phyloP scores from a whole-genome alignment of 2,113 vertebrate genomes.

The Pollimyrus isidori region DNA sequence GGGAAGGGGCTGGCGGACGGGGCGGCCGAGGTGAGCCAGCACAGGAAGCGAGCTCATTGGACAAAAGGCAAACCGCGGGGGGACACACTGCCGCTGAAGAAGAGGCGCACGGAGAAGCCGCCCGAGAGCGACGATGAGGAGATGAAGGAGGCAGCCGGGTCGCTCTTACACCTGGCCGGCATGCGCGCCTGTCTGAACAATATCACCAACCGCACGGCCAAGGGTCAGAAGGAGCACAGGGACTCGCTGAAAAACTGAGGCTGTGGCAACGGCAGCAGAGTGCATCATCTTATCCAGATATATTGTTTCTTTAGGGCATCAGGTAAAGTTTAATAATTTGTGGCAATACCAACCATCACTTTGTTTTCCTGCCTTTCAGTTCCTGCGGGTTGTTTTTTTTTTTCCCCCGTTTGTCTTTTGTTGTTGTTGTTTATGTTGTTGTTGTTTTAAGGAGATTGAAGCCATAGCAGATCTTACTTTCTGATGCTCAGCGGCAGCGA shows the following conservation, averaged over 20 bases:
- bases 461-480: constrained; percentile 74
- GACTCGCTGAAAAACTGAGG: constrained; percentile 88
- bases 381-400: constrained; percentile 24
- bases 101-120: constrained; percentile 86
- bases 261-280: constrained; percentile 49
- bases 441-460: constrained; percentile 80
- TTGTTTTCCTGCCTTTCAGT: constrained; percentile 53
- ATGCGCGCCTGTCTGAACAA: constrained; percentile 98
- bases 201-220: constrained; percentile 99
- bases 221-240: constrained; percentile 98
- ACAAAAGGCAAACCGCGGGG: constrained; percentile 76
- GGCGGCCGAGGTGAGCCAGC: constrained; percentile 77
- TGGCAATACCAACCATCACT: constrained; percentile 98
- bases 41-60: constrained; percentile 84
- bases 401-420: constrained; percentile 41
- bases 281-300: constrained; percentile 86
- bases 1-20: constrained; percentile 82
- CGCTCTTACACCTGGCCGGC: constrained; percentile 91
- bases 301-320: constrained; percentile 96
- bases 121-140: constrained; percentile 97
- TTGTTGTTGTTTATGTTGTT: constrained; percentile 35
- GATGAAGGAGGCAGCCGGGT: constrained; percentile 98
- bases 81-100: constrained; percentile 95
- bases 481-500: constrained; percentile 59
- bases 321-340: constrained; percentile 99